phyloP scores from a whole-genome alignment of 2,888 invertebrate genomes.

The Syrphus vitripennis region DNA sequence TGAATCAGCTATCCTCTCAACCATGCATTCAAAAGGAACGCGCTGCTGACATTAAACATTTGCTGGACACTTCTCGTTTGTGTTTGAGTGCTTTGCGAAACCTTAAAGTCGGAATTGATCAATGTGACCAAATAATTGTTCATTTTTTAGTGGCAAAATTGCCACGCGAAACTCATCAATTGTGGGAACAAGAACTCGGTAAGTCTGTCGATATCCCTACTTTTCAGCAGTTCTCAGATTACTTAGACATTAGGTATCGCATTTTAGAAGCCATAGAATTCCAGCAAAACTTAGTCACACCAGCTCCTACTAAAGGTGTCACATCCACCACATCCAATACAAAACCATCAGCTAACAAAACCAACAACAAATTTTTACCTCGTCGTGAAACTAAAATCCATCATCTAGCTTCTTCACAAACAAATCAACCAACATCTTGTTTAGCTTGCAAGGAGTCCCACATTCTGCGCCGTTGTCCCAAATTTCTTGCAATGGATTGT shows the following conservation, averaged over 20 bases:
- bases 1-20: slow-evolving; percentile 12
- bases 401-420: neutral
- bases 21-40: neutral
- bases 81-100: slow-evolving; percentile 1
- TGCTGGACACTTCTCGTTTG: slow-evolving; percentile 4
- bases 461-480: neutral
- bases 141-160: slow-evolving; percentile 1
- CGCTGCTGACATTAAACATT: slow-evolving; percentile 11
- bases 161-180: slow-evolving; percentile 1
- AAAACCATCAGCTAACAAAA: neutral
- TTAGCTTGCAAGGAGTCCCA: neutral
- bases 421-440: neutral
- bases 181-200: slow-evolving; percentile 11
- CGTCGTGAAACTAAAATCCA: neutral
- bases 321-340: neutral
- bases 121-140: slow-evolving; percentile 22
- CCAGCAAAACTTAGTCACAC: neutral
- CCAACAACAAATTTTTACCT: neutral
- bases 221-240: slow-evolving; percentile 7
- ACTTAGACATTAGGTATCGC: slow-evolving; percentile 9
- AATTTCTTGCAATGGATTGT: slow-evolving; percentile 10
- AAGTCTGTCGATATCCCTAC: slow-evolving; percentile 16
- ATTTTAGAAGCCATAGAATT: slow-evolving; percentile 13
- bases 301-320: neutral
- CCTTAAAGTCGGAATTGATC: neutral